Evolutionary conservation across 2,797 vertebrate genomes (phyloP).

Genomic region (Merluccius polli): DNA sequence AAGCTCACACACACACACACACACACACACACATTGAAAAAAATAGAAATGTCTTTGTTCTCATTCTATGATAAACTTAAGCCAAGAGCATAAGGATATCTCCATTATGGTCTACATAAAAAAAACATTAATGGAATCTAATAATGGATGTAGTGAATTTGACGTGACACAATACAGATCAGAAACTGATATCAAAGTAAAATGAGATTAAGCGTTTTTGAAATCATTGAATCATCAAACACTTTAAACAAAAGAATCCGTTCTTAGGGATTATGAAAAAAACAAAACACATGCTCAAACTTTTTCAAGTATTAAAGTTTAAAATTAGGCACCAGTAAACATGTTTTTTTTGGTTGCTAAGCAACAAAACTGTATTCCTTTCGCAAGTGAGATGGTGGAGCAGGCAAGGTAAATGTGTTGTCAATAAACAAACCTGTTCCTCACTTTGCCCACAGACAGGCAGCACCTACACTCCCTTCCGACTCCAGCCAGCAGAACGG

Average conservation of each 20-base stretch:
- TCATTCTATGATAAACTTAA: neutral
- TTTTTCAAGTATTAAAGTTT: too few relatives aligned
- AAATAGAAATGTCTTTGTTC: neutral
- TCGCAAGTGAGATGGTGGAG: neutral
- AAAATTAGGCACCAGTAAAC: neutral
- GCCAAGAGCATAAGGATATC: neutral
- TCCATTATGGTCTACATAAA: neutral
- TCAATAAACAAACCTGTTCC: neutral
- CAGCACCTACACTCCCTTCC: neutral
- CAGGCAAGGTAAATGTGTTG: neutral
- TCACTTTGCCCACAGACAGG: neutral
- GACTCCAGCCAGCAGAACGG: neutral
- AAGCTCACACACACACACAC: neutral
- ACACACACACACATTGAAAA: neutral
- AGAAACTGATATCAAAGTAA: neutral
- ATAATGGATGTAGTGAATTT: neutral
- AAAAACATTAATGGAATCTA: neutral
- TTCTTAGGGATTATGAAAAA: too few relatives aligned
- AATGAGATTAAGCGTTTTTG: neutral
- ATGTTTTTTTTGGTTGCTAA: neutral
- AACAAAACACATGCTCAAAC: too few relatives aligned
- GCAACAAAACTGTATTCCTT: neutral
- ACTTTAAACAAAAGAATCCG: neutral
- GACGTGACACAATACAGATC: neutral
- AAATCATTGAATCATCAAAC: neutral